Percentiles rank a stretch among this genome's conserved stretches.
Conservation (phyloP, 2,113 vertebrate genomes). For the Tenrec ecaudatus region DNA sequence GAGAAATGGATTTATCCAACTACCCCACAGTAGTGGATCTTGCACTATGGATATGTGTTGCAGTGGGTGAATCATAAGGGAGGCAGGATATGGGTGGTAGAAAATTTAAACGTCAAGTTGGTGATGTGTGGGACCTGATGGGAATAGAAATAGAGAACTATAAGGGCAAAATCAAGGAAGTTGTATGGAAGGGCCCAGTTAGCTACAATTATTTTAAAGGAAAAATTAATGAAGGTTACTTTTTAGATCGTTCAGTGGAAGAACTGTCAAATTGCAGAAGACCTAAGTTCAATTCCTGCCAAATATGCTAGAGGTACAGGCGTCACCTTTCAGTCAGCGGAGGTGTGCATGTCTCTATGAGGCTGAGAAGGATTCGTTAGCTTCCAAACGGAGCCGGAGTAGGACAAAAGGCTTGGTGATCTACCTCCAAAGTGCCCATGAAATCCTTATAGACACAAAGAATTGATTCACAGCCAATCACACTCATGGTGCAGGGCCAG, state of each 20-base stretch:
- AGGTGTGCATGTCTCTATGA: not conserved
- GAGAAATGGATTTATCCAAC: conserved; percentile 74
- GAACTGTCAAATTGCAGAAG: not conserved
- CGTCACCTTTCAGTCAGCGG: not conserved
- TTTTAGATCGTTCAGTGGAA: not conserved
- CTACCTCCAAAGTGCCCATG: not conserved
- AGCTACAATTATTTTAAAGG: not conserved
- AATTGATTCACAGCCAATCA: not conserved
- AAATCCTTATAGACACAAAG: not conserved
- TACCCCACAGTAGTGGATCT: conserved; percentile 62
- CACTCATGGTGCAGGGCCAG: not conserved
- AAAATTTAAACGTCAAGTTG: conserved; percentile 58
- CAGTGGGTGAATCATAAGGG: conserved; percentile 39
- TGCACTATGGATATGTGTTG: conserved; percentile 44
- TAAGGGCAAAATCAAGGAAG: conserved; percentile 25
- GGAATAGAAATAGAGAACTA: conserved; percentile 10
- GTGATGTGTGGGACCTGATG: not conserved
- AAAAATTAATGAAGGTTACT: not conserved
- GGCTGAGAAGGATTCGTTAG: not conserved
- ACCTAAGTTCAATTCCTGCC: not conserved
- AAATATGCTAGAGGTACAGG: not conserved
- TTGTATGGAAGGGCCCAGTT: not conserved
- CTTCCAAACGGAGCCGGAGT: not conserved
- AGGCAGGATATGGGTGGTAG: not conserved
- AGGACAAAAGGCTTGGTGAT: not conserved